Percentiles rank a stretch among this genome's conserved stretches.
Evolutionary conservation across 2,113 vertebrate species (phyloP).

Genomic region (Microcebus tavaratra): DNA sequence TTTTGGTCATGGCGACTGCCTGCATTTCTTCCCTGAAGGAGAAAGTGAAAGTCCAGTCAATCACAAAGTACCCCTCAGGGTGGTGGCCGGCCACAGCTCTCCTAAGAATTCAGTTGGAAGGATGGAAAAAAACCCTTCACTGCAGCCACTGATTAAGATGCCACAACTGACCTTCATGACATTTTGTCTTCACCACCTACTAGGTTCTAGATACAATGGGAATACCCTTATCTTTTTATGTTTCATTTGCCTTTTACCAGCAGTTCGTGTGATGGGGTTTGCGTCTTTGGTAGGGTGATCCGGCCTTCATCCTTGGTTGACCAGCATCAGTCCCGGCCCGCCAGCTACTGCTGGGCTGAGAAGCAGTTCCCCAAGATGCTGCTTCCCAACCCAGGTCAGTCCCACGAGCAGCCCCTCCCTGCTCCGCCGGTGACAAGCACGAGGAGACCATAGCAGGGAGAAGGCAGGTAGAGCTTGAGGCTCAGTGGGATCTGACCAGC

Average conservation of each 20-base stretch:
- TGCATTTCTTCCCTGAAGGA: neutral
- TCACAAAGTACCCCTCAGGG: neutral
- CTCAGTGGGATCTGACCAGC: neutral
- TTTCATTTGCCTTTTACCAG: too few species aligned
- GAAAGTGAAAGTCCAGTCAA: neutral
- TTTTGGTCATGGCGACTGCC: neutral
- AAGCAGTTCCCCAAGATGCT: neutral
- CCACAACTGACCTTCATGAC: neutral
- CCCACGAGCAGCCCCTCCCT: neutral
- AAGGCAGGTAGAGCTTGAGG: neutral
- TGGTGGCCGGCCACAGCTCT: too few species aligned
- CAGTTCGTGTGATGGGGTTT: too few species aligned
- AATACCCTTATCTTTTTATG: neutral
- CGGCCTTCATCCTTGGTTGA: neutral
- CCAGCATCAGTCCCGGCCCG: rapidly evolving
- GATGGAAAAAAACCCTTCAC: neutral
- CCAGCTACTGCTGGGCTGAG: neutral
- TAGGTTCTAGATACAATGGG: rapidly evolving
- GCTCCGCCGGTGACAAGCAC: too few species aligned
- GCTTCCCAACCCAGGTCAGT: neutral
- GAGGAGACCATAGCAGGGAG: neutral
- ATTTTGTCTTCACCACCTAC: neutral
- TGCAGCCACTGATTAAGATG: rapidly evolving
- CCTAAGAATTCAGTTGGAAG: neutral
- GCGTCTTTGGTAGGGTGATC: neutral